Conservation (phyloP, 2,888 invertebrate species). For the Xanthorhoe spadicearia region DNA sequence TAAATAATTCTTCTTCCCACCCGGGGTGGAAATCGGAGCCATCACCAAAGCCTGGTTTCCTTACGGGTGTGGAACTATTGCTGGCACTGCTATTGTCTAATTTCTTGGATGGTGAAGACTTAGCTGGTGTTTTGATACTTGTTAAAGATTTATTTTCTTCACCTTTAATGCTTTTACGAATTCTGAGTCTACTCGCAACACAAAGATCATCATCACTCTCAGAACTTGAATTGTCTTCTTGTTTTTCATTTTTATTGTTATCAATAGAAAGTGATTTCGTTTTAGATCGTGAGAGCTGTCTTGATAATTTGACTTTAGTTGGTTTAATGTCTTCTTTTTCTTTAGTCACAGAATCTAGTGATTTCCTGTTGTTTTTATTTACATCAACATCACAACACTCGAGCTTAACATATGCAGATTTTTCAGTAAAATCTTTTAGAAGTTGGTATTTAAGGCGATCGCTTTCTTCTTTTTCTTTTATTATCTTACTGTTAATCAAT, state of each 20-base stretch:
- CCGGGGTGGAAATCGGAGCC: slow-evolving; percentile 90
- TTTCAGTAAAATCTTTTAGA: slow-evolving; percentile 77
- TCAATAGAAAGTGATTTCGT: slow-evolving; percentile 64
- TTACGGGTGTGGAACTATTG: slow-evolving; percentile 67
- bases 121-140: slow-evolving; percentile 62
- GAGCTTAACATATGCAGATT: slow-evolving; percentile 78
- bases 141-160: slow-evolving; percentile 65
- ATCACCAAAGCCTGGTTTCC: slow-evolving; percentile 88
- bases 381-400: slow-evolving; percentile 80
- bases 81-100: slow-evolving; percentile 65
- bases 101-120: slow-evolving; percentile 69
- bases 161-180: slow-evolving; percentile 79
- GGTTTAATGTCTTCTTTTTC: slow-evolving; percentile 65
- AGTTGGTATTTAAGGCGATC: slow-evolving; percentile 72
- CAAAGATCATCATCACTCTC: slow-evolving; percentile 74
- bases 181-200: slow-evolving; percentile 73
- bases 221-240: slow-evolving; percentile 65
- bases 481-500: slow-evolving; percentile 73
- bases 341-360: slow-evolving; percentile 63
- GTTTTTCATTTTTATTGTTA: slow-evolving; percentile 67
- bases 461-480: slow-evolving; percentile 72
- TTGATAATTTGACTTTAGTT: slow-evolving; percentile 60
- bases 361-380: slow-evolving; percentile 71
- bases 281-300: slow-evolving; percentile 63
- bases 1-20: slow-evolving; percentile 93